Base-by-base conservation (phyloP, 1,140 invertebrate genomes). In the Mesaphorura yosii region DNA sequence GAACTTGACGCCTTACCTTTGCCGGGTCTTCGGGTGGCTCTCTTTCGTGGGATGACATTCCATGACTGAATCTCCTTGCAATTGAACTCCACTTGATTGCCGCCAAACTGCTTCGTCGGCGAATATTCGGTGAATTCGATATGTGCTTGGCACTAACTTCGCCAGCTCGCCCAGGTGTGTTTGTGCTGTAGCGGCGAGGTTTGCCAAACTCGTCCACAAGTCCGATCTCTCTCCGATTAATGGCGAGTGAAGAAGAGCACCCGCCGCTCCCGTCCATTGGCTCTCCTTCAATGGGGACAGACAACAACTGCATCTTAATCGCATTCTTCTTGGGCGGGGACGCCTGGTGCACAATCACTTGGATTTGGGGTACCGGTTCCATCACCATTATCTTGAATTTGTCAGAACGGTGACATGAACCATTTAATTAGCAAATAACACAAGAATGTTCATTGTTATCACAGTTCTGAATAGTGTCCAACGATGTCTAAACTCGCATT, bases 41-140 rank as follows among this genome's bases (percentile, higher is more conserved):
- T 27, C 52, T 37, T 15, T 57, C 52, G 47, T 63, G 57, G 12
- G 5, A n/a, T n/a, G 46, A 55, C 48, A 57, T 53, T 15, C 47
- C 57, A 48, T 59, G 59, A 38, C 51, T 55, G 48, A 62, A 59
- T 52, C 60, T 50, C n/a, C 60, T 31, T n/a, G 60, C 60, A 17
- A 62, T 53, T 14, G 53, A 54, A 45, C 47, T 54, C 60, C 60
- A 62, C 39, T 59, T 62, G 38, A 59, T 51, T 19, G 60, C 57
- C 4, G 60, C 60, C 3, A 62, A 39, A 48, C 52, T 55, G 22
- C 57, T 57, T 39, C 60, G 37, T 37, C 60, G 23, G 20, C 58
- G 27, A 0, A 51, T n/a, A 19, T 46, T 51, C n/a, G 47, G 55
- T 19, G 45, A 52, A 34, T 25, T 44, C 7, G 14, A 22, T 2